Conservation (phyloP, 2,797 vertebrate genomes). For the Gobio occitaniae region DNA sequence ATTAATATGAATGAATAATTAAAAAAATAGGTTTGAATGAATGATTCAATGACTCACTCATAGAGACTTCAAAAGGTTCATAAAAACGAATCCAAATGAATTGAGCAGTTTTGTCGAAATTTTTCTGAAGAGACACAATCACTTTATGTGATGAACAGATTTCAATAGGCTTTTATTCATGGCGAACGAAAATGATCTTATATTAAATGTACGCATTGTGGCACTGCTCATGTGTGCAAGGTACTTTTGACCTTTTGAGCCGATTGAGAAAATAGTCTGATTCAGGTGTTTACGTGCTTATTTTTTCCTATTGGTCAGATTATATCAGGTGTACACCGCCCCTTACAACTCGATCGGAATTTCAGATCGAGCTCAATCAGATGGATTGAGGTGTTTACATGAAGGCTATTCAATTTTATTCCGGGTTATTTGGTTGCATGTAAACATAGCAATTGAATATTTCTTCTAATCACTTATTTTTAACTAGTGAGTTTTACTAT, state of each 20-base stretch:
- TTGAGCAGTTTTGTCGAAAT: too few relatives aligned
- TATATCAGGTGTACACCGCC: neutral
- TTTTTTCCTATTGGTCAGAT: neutral
- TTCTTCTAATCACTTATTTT: neutral
- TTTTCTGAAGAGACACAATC: too few relatives aligned
- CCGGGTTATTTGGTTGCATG: neutral
- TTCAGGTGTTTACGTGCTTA: neutral
- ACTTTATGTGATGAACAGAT: too few relatives aligned
- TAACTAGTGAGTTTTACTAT: neutral
- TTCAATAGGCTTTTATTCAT: too few relatives aligned
- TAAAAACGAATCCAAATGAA: too few relatives aligned
- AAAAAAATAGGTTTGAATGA: too few relatives aligned
- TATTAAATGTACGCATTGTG: neutral
- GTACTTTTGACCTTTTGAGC: neutral
- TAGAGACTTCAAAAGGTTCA: too few relatives aligned
- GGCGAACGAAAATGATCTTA: neutral
- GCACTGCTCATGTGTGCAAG: neutral
- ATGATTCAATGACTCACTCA: too few relatives aligned
- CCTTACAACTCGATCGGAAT: neutral
- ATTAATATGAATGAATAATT: too few relatives aligned
- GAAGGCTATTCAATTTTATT: neutral
- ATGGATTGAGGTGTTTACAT: neutral
- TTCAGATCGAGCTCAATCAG: neutral
- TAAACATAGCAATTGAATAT: neutral
- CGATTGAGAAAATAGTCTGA: neutral